phyloP scores from a whole-genome alignment of 2,797 vertebrate genomes.

The Ambastaia sidthimunki region DNA sequence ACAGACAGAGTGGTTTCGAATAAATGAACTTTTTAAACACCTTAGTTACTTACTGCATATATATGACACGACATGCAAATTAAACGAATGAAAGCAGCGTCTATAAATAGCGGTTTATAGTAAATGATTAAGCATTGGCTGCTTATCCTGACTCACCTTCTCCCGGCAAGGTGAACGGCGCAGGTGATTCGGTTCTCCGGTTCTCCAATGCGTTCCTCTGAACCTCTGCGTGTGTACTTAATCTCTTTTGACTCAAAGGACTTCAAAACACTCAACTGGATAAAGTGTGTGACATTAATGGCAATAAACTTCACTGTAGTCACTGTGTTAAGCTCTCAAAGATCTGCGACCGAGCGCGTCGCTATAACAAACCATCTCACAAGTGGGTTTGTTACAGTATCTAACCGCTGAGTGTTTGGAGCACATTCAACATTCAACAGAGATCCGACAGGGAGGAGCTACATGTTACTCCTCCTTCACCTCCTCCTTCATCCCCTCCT shows the following conservation, averaged over 20 bases:
- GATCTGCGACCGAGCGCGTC: background rate
- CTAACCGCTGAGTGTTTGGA: background rate
- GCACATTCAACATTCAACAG: conserved; percentile 24
- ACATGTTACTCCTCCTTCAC: background rate
- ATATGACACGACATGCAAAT: background rate
- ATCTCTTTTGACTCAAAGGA: background rate
- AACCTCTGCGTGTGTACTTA: background rate
- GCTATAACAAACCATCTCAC: background rate
- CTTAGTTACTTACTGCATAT: too few species aligned
- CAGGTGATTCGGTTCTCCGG: background rate
- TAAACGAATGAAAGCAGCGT: too few species aligned
- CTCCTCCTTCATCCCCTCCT: background rate
- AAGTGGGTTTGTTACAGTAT: background rate
- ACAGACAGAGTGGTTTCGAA: too few species aligned
- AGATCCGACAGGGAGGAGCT: conserved; percentile 44
- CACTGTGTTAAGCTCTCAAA: background rate
- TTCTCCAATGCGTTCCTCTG: background rate
- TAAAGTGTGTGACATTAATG: conserved; percentile 5
- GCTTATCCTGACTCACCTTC: conserved; percentile 35
- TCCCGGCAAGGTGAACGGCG: conserved; percentile 28
- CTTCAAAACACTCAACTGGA: background rate
- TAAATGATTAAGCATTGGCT: conserved; percentile 20
- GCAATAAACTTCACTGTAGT: background rate
- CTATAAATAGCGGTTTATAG: background rate
- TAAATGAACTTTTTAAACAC: too few species aligned